These are phyloP conservation scores for Fregetta grallaria DNA, from an alignment of 2,113 vertebrate genomes.

Conservation along the genomic window DNA sequence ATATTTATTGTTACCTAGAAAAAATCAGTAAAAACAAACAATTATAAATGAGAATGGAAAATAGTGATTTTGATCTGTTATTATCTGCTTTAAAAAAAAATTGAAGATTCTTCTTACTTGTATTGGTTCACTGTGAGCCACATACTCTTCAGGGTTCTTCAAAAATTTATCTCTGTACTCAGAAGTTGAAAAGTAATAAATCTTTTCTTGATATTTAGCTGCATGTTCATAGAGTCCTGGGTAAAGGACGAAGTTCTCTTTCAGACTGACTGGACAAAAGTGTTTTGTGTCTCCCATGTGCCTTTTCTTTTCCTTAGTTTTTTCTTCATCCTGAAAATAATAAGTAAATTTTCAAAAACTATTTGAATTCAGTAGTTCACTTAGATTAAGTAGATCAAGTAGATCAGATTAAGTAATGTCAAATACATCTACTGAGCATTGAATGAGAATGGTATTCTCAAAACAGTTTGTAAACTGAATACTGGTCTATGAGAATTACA, in stretches of 20 bases:
- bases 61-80: not conserved
- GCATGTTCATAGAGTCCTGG: conserved; percentile 78
- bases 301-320: conserved; percentile 70
- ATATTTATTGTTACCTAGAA: not conserved
- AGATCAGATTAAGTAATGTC: not conserved
- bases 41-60: not conserved
- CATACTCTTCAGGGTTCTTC: conserved; percentile 80
- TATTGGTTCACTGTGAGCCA: conserved; percentile 76
- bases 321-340: conserved; percentile 75
- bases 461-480: not conserved
- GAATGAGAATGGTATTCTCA: not conserved
- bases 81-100: not conserved
- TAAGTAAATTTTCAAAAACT: not conserved
- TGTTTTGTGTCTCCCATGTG: conserved; percentile 85
- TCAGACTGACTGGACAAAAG: conserved; percentile 91
- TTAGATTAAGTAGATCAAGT: not conserved
- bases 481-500: not conserved
- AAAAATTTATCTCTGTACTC: conserved; percentile 84
- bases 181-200: conserved; percentile 84
- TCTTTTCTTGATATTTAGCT: conserved; percentile 87
- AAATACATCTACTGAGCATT: not conserved
- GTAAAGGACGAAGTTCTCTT: conserved; percentile 80
- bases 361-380: not conserved
- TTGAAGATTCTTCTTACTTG: conserved; percentile 75
- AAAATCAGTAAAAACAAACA: not conserved